Evolutionary conservation across 1,140 invertebrate genomes (phyloP), one percentile per base, ranked within the genome.

Genomic region (Trichoplusia ni): DNA sequence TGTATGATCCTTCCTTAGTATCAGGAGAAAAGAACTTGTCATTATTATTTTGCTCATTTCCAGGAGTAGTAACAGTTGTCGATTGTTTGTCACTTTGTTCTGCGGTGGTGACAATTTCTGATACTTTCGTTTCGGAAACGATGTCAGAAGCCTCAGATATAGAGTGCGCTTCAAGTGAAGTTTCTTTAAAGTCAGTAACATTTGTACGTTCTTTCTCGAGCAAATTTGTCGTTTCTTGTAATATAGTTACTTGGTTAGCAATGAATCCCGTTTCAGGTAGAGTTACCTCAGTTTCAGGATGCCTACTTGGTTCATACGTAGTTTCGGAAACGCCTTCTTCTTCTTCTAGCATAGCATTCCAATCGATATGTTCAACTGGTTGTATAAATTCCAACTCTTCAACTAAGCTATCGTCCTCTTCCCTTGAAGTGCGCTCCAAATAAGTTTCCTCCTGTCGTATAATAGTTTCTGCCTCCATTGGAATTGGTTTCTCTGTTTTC

Each of bases 281-380:
- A n/a, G 67, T 37, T 18, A 60, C 38, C 11, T 76, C 56, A 9
- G 56, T 38, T 13, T 61, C 69, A 8, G 71, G 38, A 54, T 68
- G 66, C 19, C 49, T 69, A 3, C 75, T 67, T 54, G 71, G 67
- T 67, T 77, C 73, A 27, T 76, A 25, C 35, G 49, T 54, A 29
- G 77, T 59, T 19, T 79, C 78, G 14, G 65, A 11, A 35, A 79
- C 61, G 19, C 71, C 68, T 77, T 89, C 82, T 65, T 90, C 87
- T 60, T 90, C 85, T 70, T 76, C 87, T 69, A 90, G 80, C 54
- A 90, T 73, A 19, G 75, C 68, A 61, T 89, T 88, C 87, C 87
- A 90, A 63, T 90, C 87, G 67, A 90, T 68, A 16, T 44, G 66
- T 67, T 62, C 53, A 33, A 62, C 47, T n/a, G 31, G 35, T 18